These are phyloP conservation scores for Ommatoiulus sabulosus DNA, from an alignment of 2,888 invertebrate genomes.

Conservation along the genomic window DNA sequence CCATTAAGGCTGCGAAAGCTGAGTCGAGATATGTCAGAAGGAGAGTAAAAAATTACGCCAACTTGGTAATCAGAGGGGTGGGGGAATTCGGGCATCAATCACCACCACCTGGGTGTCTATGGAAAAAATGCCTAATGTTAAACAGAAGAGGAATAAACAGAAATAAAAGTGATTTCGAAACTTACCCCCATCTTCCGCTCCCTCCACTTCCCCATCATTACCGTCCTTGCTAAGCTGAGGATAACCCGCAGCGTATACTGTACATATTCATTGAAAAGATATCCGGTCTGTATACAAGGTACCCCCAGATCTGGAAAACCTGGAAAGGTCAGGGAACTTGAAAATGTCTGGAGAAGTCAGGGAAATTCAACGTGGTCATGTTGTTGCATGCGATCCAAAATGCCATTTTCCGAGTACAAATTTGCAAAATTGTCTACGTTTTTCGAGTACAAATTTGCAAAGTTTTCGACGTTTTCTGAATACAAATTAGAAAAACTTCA, in stretches of 20 bases:
- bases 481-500: too few species aligned
- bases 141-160: slow-evolving; percentile 40
- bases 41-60: slow-evolving; percentile 47
- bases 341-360: too few species aligned
- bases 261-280: neutral
- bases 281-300: neutral
- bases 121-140: neutral
- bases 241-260: slow-evolving; percentile 9
- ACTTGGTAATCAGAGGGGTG: slow-evolving; percentile 42
- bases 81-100: slow-evolving; percentile 47
- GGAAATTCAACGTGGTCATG: too few species aligned
- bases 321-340: too few species aligned
- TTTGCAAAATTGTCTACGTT: too few species aligned
- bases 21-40: slow-evolving; percentile 47
- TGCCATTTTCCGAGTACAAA: too few species aligned
- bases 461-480: too few species aligned
- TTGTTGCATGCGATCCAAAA: too few species aligned
- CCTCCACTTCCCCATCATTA: slow-evolving; percentile 4
- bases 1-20: slow-evolving; percentile 46
- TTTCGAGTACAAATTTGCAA: too few species aligned
- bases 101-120: slow-evolving; percentile 32
- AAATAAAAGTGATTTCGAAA: slow-evolving; percentile 28
- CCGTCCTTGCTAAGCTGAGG: neutral
- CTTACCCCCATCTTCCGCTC: neutral
- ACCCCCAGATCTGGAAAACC: too few species aligned